Evolutionary conservation across 2,797 vertebrate genomes (phyloP), one percentile per base, ranked within the genome.

Genomic region (Sebastes matsubarae): DNA sequence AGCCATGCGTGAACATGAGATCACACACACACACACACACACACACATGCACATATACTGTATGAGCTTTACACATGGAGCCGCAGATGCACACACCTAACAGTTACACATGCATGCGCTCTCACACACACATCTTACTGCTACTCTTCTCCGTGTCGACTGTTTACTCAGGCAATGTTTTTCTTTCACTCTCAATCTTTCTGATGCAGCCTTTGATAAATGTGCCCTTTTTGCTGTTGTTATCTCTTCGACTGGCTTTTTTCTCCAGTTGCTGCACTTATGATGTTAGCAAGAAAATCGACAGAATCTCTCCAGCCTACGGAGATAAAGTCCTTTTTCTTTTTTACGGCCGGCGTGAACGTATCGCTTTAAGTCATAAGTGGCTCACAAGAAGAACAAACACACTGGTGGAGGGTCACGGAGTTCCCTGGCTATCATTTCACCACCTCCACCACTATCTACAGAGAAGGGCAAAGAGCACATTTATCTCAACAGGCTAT

Each of bases 401-500:
- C 55, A 74, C 55, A 72, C 55, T 67, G 72, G 72, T 34, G 71
- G 60, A 70, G 75, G 82, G 80, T 90, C 80, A 72, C 3, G 69
- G 68, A 85, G 77, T 80, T 88, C 66, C 68, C 68, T 22, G 5
- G 80, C 81, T 84, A 83, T 89, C 77, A 57, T 88, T 80, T 87
- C 75, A 82, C 84, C 65, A 82, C 80, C 84, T 83, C 79, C 78
- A 77, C 68, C 74, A 58, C 34, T 77, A 78, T 84, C 74, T 65
- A 86, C 81, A 73, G 65, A 75, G 74, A 64, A 75, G 83, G 61
- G 79, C 82, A 88, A 81, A 80, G 81, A 89, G 80, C 63, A 82
- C 75, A 73, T 92, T 93, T 87, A 91, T 90, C 89, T 87, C 67
- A 36, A 64, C 38, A 71, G 68, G 70, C 72, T 60, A 64, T 83